Evolutionary conservation across 92 coral and sea anemone species (phyloP), one percentile per base, ranked within the genome.

Genomic region (Plumapathes pennacea): DNA sequence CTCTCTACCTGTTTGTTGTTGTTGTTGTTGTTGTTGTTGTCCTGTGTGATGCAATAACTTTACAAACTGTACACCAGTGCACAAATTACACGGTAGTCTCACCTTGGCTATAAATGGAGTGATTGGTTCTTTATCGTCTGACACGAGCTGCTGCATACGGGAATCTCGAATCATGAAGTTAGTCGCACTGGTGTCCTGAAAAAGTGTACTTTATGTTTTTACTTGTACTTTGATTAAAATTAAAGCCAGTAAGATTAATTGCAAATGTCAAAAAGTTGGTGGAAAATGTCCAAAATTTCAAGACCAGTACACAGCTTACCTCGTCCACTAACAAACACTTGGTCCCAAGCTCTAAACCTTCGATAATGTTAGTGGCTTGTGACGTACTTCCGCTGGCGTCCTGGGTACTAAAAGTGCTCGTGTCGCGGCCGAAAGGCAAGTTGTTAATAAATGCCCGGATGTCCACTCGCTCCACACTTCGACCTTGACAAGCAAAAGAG

Each of bases 21-120:
- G n/a, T n/a, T n/a, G n/a, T n/a, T n/a, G n/a, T n/a, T n/a, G n/a
- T n/a, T n/a, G n/a, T n/a, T n/a, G n/a, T n/a, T n/a, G n/a, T n/a
- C n/a, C n/a, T n/a, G n/a, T n/a, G n/a, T n/a, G n/a, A n/a, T n/a
- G n/a, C n/a, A n/a, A n/a, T n/a, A n/a, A n/a, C n/a, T n/a, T n/a
- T n/a, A n/a, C n/a, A n/a, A n/a, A n/a, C n/a, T n/a, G n/a, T n/a
- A n/a, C n/a, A n/a, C n/a, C n/a, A n/a, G n/a, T n/a, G n/a, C n/a
- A n/a, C n/a, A n/a, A n/a, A n/a, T n/a, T n/a, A n/a, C n/a, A n/a
- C n/a, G n/a, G n/a, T n/a, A n/a, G n/a, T 20, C 84, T 23, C 1
- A 77, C 84, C 84, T 77, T 77, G 13, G 72, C 62, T 68, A 77
- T 69, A 31, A 77, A 77, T 8, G 84, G 84, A 6, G 84, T 77